These are phyloP conservation scores for Reinhardtius hippoglossoides DNA, from an alignment of 2,113 vertebrate species.

Conservation along the genomic window DNA sequence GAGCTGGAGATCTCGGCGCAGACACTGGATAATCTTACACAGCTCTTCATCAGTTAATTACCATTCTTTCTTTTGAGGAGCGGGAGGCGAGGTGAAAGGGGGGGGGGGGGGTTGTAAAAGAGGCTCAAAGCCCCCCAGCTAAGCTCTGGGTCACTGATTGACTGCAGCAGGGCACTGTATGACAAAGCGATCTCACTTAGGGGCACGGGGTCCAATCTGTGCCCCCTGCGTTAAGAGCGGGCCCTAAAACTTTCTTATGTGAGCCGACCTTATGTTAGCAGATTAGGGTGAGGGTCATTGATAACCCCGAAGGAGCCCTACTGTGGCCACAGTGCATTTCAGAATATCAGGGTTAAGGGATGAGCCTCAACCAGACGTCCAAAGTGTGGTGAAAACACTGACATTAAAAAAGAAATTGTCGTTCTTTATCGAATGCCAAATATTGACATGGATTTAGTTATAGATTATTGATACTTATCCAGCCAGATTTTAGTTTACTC, in stretches of 20 bases:
- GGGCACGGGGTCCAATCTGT: constrained; percentile 56
- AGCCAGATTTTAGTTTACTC: neutral
- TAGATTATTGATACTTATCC: neutral
- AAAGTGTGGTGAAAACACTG: too few species aligned
- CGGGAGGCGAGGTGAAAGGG: constrained; percentile 63
- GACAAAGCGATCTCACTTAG: constrained; percentile 75
- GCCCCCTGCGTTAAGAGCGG: constrained; percentile 31
- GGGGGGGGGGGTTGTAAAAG: constrained; percentile 60
- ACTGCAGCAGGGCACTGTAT: constrained; percentile 69
- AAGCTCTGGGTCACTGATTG: constrained; percentile 78
- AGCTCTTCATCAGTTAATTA: constrained; percentile 84
- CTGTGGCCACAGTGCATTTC: neutral
- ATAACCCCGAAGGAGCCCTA: neutral
- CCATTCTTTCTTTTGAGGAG: constrained; percentile 75
- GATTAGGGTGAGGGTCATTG: constrained; percentile 1
- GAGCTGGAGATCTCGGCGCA: constrained; percentile 57
- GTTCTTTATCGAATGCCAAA: too few species aligned
- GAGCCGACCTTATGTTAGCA: constrained; percentile 11
- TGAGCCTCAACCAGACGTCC: too few species aligned
- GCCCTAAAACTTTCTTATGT: constrained; percentile 48
- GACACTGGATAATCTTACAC: constrained; percentile 74
- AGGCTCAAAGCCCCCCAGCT: constrained; percentile 77
- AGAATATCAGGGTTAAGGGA: neutral
- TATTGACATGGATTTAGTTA: too few species aligned
- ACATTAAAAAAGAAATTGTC: too few species aligned